These are phyloP conservation scores for Tetheella fluctuosa DNA, from an alignment of 2,888 invertebrate genomes.

Conservation along the genomic window DNA sequence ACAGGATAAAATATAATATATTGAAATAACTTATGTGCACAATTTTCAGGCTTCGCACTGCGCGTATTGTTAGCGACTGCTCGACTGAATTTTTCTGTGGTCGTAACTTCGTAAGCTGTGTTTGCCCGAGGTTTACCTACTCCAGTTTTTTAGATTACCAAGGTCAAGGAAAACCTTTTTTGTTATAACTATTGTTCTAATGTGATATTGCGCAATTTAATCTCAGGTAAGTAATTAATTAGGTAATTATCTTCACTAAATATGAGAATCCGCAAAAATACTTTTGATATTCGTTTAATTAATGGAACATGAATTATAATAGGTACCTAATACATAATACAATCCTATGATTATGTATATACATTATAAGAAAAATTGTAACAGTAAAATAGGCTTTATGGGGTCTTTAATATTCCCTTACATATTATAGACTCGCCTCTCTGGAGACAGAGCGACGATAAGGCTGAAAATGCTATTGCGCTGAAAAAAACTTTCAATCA, in stretches of 20 bases:
- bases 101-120: slow-evolving; percentile 55
- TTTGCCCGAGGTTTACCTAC: slow-evolving; percentile 66
- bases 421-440: no score
- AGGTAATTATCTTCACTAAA: not conserved
- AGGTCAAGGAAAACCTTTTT: slow-evolving; percentile 55
- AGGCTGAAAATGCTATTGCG: no score
- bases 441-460: no score
- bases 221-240: slow-evolving; percentile 19
- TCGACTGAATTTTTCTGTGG: slow-evolving; percentile 46
- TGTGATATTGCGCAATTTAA: slow-evolving; percentile 19
- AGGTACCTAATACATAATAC: not conserved
- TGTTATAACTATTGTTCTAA: slow-evolving; percentile 22
- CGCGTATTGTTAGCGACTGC: slow-evolving; percentile 53
- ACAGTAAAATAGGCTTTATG: no score
- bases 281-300: not conserved
- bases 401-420: no score
- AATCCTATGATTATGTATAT: no score
- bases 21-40: not conserved
- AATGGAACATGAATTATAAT: not conserved
- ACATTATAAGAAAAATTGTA: no score
- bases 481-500: no score
- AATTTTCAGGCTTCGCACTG: slow-evolving; percentile 60
- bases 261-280: not conserved
- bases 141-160: slow-evolving; percentile 70
- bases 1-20: not conserved